Evolutionary conservation across 2,888 invertebrate species (phyloP).

Genomic region (Entomobrya proxima): DNA sequence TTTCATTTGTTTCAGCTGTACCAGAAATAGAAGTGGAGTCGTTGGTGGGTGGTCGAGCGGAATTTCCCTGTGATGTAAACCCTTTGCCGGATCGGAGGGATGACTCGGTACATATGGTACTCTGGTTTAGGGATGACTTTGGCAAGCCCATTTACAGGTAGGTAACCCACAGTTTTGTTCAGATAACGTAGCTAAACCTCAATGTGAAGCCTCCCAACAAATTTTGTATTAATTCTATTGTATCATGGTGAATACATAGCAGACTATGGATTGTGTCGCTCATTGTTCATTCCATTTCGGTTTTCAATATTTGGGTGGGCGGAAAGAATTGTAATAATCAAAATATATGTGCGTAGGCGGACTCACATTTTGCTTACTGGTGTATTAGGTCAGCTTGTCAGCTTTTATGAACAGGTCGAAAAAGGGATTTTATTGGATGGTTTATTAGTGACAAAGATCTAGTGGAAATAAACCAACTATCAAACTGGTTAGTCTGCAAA

Average conservation of each 20-base stretch:
- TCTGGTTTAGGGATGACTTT: slow-evolving; percentile 93
- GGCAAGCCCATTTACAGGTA: slow-evolving; percentile 93
- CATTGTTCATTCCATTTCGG: neutral
- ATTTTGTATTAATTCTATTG: neutral
- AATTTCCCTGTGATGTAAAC: slow-evolving; percentile 90
- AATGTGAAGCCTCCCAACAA: neutral
- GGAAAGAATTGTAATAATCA: neutral
- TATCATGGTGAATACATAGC: neutral
- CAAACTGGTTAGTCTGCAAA: too few relatives aligned
- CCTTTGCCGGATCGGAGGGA: slow-evolving; percentile 84
- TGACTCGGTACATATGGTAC: slow-evolving; percentile 93
- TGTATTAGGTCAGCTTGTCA: too few relatives aligned
- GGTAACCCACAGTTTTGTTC: slow-evolving; percentile 75
- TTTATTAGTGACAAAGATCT: too few relatives aligned
- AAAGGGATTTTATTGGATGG: too few relatives aligned
- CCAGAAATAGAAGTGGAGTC: slow-evolving; percentile 89
- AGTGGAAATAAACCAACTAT: too few relatives aligned
- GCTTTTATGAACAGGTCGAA: too few relatives aligned
- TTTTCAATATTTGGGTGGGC: neutral
- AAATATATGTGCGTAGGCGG: slow-evolving; percentile 12
- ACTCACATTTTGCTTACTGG: neutral
- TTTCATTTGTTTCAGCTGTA: slow-evolving; percentile 80
- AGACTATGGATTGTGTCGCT: neutral
- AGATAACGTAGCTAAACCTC: neutral
- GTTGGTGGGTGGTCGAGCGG: slow-evolving; percentile 91